These are phyloP conservation scores for Cyaniris semiargus DNA, from an alignment of 2,888 invertebrate species.

Conservation along the genomic window DNA sequence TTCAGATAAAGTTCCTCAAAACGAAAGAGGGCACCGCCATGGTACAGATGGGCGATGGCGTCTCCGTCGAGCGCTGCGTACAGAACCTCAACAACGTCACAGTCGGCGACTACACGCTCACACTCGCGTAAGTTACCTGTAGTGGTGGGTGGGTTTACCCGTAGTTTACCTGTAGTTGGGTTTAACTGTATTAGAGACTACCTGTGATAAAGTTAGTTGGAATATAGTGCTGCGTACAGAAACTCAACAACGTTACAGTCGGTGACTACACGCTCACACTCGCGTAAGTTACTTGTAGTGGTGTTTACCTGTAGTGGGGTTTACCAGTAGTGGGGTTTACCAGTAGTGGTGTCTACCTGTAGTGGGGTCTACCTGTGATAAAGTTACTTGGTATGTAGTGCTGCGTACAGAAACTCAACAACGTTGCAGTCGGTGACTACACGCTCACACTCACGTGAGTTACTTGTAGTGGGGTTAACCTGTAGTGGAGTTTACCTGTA, in stretches of 20 bases:
- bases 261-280: conserved; percentile 84
- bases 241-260: conserved; percentile 95
- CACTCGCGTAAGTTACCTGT: conserved; percentile 78
- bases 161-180: too few species aligned
- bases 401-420: conserved; percentile 96
- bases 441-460: conserved; percentile 83
- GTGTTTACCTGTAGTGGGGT: too few species aligned
- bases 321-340: not conserved
- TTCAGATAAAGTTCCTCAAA: conserved; percentile 96
- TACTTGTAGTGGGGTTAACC: conserved; percentile 40
- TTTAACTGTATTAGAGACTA: not conserved
- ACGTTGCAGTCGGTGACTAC: conserved; percentile 90
- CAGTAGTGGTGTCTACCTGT: too few species aligned
- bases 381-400: conserved; percentile 72
- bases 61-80: conserved; percentile 96
- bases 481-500: not conserved
- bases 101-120: conserved; percentile 86
- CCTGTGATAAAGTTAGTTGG: too few species aligned
- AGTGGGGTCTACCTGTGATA: not conserved
- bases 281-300: conserved; percentile 83
- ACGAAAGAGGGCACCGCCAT: conserved; percentile 99
- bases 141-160: not conserved
- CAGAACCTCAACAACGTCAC: conserved; percentile 96
- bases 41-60: conserved; percentile 99
- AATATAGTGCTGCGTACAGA: conserved; percentile 91